Base-by-base conservation (phyloP, 2,113 vertebrate species). In the Salminus brasiliensis region DNA sequence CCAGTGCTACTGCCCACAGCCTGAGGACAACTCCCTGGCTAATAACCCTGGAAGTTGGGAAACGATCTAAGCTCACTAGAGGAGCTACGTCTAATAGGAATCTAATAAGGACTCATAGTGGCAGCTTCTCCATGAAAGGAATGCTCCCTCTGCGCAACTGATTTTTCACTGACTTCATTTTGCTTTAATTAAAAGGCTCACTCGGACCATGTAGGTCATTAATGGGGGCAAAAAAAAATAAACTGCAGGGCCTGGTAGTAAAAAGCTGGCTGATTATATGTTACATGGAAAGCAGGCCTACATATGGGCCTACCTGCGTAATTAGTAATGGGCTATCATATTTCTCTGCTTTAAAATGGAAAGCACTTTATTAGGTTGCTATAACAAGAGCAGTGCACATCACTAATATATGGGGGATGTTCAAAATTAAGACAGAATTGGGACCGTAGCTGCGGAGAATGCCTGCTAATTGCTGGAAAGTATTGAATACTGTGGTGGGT, bases 11-110 rank as follows among this genome's bases (percentile, higher is more conserved):
- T 83, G 79, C 78, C 30, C 16, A 21, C 32, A 66, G 86, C 90
- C 88, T 76, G 84, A 89, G 87, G 89, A 90, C 86, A 88, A 86
- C 87, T 91, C 87, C 81, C 86, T 62, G 88, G 90, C 88, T 90
- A 91, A 90, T 90, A 87, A 90, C 82, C 81, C 88, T 88, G 86
- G 87, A 91, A 90, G 89, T 90, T 89, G 83, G 84, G 84, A 72
- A 86, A 88, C n/a, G 82, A 82, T 85, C 78, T 88, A 88, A 90
- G 88, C 89, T 89, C 90, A 87, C 85, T 86, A 88, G 88, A 83
- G 85, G 86, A 87, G 88, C 27, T 88, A 89, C 34, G 21, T 77
- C 11, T 69, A 43, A 68, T 77, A 39, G 29, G 74, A 76, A 81
- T 86, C 85, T 91, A 92, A 91, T 88, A 90, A 91, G 89, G 90